Evolutionary conservation across 2,888 invertebrate genomes (phyloP).

Genomic region (Dynastes maya): DNA sequence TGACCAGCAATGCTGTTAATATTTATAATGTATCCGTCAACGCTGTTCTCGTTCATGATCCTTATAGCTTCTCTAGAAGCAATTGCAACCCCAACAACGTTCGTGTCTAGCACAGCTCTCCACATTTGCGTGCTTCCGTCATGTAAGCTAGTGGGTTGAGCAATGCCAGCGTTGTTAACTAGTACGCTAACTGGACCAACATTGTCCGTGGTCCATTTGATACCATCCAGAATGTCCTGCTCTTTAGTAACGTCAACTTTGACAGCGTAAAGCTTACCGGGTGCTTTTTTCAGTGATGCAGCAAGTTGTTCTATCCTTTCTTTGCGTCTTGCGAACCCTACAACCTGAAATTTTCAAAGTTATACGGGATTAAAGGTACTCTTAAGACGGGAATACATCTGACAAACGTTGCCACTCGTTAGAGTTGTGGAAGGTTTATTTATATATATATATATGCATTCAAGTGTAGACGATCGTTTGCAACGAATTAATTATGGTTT

Average conservation of each 20-base stretch:
- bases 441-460: no score
- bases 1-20: constrained; percentile 58
- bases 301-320: constrained; percentile 34
- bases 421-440: no score
- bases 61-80: constrained; percentile 56
- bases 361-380: no score
- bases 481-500: no score
- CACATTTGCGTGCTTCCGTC: constrained; percentile 55
- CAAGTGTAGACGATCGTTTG: no score
- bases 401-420: no score
- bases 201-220: constrained; percentile 56
- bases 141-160: constrained; percentile 48
- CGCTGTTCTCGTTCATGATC: constrained; percentile 54
- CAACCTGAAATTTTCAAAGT: neutral
- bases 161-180: constrained; percentile 59
- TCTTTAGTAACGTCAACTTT: constrained; percentile 55
- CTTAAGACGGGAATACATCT: no score
- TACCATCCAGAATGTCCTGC: constrained; percentile 56
- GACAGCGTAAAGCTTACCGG: constrained; percentile 52
- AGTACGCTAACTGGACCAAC: constrained; percentile 57
- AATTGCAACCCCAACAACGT: constrained; percentile 53
- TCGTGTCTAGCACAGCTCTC: constrained; percentile 54
- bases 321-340: constrained; percentile 8
- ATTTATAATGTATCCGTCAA: constrained; percentile 58
- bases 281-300: constrained; percentile 44